Conservation (phyloP, 2,888 invertebrate species). For the Phytoseiulus persimilis region DNA sequence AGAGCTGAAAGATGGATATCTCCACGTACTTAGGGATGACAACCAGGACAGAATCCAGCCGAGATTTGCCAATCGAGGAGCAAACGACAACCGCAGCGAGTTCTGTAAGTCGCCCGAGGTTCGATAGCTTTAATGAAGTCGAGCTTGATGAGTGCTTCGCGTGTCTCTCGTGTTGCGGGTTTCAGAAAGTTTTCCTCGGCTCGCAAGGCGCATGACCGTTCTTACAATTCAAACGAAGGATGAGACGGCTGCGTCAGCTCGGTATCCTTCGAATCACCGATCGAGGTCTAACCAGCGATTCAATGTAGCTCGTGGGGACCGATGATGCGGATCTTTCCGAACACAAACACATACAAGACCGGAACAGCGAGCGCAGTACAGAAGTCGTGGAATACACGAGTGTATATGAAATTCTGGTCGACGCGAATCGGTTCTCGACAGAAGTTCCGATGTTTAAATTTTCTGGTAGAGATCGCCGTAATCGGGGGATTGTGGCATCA, state of each 20-base stretch:
- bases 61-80: neutral
- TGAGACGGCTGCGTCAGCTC: neutral
- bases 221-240: neutral
- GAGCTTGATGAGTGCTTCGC: no score
- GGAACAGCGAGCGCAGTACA: neutral
- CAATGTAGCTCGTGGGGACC: no score
- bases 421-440: neutral
- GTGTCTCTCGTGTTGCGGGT: no score
- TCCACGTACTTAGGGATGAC: constrained; percentile 29
- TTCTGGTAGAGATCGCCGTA: neutral
- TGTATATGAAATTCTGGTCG: neutral
- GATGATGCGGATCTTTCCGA: neutral
- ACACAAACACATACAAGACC: neutral
- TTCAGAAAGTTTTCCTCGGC: neutral
- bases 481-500: neutral
- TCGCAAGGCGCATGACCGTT: neutral
- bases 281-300: no score
- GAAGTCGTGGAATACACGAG: neutral
- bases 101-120: neutral
- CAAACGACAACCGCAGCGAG: neutral
- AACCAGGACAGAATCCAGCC: neutral
- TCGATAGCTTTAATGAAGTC: no score
- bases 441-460: neutral
- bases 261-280: no score
- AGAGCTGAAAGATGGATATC: neutral